Evolutionary conservation across 2,113 vertebrate genomes (phyloP).

Genomic region (Oncorhynchus gorbuscha): DNA sequence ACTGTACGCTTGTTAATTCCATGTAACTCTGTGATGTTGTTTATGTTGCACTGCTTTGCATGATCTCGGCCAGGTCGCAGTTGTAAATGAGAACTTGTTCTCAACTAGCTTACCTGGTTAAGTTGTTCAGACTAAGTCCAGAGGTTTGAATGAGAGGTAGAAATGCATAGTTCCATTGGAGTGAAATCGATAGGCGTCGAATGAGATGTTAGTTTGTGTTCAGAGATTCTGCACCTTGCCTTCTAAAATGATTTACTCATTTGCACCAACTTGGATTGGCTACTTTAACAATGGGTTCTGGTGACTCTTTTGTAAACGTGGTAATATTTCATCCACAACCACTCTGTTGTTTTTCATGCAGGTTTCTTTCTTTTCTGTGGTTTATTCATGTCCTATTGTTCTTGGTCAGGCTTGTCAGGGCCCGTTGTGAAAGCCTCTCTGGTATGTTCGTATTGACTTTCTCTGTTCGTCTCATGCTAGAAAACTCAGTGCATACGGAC

Average conservation of each 20-base stretch:
- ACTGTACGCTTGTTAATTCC: no score
- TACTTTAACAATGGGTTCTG: neutral
- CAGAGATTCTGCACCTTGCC: neutral
- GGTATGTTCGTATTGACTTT: neutral
- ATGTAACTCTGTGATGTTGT: no score
- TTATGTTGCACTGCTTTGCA: no score
- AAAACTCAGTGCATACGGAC: no score
- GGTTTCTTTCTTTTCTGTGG: neutral
- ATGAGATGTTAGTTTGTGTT: neutral
- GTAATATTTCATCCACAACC: neutral
- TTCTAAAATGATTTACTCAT: neutral
- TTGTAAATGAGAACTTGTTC: no score
- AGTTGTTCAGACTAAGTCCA: no score
- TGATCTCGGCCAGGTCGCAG: no score
- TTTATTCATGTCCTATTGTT: neutral
- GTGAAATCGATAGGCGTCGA: neutral
- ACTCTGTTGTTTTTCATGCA: neutral
- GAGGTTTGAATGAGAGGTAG: neutral
- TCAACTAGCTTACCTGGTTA: no score
- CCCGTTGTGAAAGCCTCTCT: no score
- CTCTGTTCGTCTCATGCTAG: no score
- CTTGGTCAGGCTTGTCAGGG: neutral
- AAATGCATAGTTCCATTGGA: neutral
- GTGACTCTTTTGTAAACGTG: neutral
- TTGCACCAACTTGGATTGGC: neutral